phyloP scores from a whole-genome alignment of 2,113 vertebrate genomes.

The Chunga burmeisteri region DNA sequence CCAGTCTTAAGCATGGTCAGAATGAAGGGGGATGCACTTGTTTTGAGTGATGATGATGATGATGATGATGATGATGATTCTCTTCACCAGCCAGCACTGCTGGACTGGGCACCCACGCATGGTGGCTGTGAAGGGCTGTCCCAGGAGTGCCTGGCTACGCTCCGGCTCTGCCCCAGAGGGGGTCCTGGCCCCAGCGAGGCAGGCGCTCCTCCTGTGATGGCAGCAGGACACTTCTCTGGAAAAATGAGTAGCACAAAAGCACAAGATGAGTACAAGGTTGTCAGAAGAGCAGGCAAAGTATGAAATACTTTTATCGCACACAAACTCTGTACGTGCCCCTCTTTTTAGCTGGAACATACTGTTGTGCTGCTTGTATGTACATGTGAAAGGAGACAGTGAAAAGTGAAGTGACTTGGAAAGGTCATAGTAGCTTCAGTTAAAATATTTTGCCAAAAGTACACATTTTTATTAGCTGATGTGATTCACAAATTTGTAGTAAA shows the following conservation, averaged over 20 bases:
- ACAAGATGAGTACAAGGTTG: not conserved
- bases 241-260: not conserved
- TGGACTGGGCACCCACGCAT: not conserved
- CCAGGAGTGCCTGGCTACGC: fast-evolving
- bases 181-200: too few species aligned
- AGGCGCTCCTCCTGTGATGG: not conserved
- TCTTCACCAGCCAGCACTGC: not conserved
- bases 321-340: not conserved
- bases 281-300: not conserved
- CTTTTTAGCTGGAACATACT: not conserved
- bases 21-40: not conserved
- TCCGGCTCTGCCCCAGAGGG: fast-evolving
- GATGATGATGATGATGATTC: not conserved
- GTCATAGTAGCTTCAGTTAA: not conserved
- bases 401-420: not conserved
- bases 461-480: not conserved
- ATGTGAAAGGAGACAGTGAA: not conserved
- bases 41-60: not conserved
- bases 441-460: not conserved
- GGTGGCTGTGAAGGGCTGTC: not conserved
- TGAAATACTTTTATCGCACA: not conserved
- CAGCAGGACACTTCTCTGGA: not conserved
- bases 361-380: not conserved
- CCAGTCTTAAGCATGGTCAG: not conserved
- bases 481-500: not conserved